Percentiles rank a stretch among this genome's conserved stretches.
Conservation (phyloP, 2,797 vertebrate genomes). For the Dendrocincla fuliginosa region DNA sequence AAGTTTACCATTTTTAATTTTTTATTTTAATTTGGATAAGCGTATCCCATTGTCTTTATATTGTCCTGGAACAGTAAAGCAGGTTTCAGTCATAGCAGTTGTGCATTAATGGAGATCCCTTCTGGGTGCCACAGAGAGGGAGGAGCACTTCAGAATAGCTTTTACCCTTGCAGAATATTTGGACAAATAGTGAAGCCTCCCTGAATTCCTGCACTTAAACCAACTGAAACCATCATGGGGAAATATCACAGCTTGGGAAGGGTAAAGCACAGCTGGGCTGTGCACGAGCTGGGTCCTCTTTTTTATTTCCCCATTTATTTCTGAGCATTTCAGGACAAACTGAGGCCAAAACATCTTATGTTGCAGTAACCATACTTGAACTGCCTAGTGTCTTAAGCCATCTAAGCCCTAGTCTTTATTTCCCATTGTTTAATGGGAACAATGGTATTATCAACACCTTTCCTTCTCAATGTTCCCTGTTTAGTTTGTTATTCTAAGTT, state of each 20-base stretch:
- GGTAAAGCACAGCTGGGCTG: not conserved
- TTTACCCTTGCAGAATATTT: not conserved
- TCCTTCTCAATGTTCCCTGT: rapidly evolving
- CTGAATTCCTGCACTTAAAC: not conserved
- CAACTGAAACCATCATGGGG: not conserved
- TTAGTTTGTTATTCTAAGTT: not conserved
- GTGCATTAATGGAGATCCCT: not conserved
- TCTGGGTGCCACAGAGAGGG: not conserved
- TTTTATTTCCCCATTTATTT: not conserved
- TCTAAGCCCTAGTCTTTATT: not conserved
- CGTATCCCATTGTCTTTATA: not conserved
- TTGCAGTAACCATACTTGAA: not conserved
- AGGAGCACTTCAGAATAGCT: not conserved
- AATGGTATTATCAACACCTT: not conserved
- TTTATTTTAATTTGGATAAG: not conserved
- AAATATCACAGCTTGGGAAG: not conserved
- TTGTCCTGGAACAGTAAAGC: not conserved
- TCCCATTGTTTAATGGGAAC: not conserved
- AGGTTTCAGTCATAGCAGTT: not conserved
- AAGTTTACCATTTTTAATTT: not conserved
- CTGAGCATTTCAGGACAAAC: not conserved
- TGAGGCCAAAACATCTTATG: not conserved
- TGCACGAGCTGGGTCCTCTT: not conserved
- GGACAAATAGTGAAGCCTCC: not conserved
- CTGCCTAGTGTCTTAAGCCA: not conserved